Percentiles rank a stretch among this genome's conserved stretches.
These are phyloP conservation scores for Eunapius fragilis DNA, from an alignment of 37 sponge, comb jelly and placozoan species.

Conservation along the genomic window DNA sequence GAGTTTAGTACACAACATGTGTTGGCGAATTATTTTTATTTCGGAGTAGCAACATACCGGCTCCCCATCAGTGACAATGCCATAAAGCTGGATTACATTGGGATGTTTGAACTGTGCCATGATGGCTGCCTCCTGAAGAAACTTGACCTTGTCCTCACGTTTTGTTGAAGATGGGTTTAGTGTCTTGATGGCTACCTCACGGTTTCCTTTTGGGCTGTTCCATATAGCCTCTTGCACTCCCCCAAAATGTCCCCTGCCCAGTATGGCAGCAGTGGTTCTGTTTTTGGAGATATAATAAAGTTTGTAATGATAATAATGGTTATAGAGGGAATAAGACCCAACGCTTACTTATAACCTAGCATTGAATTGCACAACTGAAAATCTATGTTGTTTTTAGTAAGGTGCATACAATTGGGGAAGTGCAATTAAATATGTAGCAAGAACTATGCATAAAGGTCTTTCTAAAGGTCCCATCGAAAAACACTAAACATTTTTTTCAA, in stretches of 20 bases:
- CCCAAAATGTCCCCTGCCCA: not conserved
- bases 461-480: no score
- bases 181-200: not conserved
- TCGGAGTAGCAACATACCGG: not conserved
- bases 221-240: not conserved
- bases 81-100: not conserved
- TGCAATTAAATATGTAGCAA: no score
- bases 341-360: no score
- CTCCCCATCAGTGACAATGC: slow-evolving; percentile 3
- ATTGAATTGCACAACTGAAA: no score
- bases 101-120: not conserved
- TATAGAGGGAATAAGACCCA: no score
- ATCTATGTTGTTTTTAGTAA: no score
- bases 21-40: not conserved
- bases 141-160: not conserved
- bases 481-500: no score
- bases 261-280: not conserved
- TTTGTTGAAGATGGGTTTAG: not conserved
- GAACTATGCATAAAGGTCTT: no score
- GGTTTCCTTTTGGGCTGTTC: not conserved
- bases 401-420: no score
- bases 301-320: no score
- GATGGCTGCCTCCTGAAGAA: not conserved
- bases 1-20: not conserved
- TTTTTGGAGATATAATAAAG: no score